These are phyloP conservation scores for Thamnophis elegans DNA, from an alignment of 2,797 vertebrate species.

Conservation along the genomic window DNA sequence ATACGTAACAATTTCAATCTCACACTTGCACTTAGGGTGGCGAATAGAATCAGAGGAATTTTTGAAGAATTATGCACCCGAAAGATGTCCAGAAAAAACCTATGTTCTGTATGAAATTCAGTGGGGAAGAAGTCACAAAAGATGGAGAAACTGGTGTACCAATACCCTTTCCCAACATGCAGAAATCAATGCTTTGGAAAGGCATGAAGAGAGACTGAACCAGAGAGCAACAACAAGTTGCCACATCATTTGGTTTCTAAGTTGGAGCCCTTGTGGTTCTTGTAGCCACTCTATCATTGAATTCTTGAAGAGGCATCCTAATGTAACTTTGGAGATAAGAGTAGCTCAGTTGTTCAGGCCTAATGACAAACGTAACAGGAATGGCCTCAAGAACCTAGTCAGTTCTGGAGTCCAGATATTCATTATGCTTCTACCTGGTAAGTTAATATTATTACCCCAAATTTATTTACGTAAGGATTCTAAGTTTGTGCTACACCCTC, in stretches of 20 bases:
- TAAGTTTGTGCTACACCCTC: too few species aligned
- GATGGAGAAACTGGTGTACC: slow-evolving; percentile 52
- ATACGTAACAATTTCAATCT: neutral
- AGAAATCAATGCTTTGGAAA: slow-evolving; percentile 65
- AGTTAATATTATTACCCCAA: neutral
- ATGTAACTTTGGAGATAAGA: slow-evolving; percentile 53
- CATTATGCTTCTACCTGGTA: slow-evolving; percentile 63
- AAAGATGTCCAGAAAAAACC: neutral
- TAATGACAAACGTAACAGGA: slow-evolving; percentile 25
- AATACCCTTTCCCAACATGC: slow-evolving; percentile 30
- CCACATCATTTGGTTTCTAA: slow-evolving; percentile 67
- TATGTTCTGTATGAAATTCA: slow-evolving; percentile 65
- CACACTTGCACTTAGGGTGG: slow-evolving; percentile 56
- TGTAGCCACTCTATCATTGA: slow-evolving; percentile 49
- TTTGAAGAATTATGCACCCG: slow-evolving; percentile 42
- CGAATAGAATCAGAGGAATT: slow-evolving; percentile 56
- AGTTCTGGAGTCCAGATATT: slow-evolving; percentile 19
- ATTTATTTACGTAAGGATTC: neutral
- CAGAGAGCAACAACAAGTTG: slow-evolving; percentile 1
- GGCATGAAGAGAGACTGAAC: slow-evolving; percentile 2
- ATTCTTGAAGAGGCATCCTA: slow-evolving; percentile 51
- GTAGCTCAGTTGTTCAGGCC: slow-evolving; percentile 54
- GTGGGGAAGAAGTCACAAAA: slow-evolving; percentile 15
- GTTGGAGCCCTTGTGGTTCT: slow-evolving; percentile 62
- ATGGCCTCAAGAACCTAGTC: slow-evolving; percentile 55